These are phyloP conservation scores for Orchesellides sinensis DNA, from an alignment of 2,888 invertebrate species.

Conservation along the genomic window DNA sequence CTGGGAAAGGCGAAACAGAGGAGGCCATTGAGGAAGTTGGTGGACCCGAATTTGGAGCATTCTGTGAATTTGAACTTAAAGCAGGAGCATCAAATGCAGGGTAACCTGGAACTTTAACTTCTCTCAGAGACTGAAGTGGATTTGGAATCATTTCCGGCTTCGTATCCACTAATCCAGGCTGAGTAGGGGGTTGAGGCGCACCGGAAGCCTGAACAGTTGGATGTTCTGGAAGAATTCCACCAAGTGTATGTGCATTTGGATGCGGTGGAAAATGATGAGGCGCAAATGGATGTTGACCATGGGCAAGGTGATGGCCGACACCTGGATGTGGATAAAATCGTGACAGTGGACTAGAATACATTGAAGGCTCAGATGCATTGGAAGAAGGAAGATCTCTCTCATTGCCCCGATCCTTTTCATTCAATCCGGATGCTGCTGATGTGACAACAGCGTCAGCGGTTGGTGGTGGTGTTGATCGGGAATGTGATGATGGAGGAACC, in stretches of 20 bases:
- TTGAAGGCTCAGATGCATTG: slow-evolving; percentile 52
- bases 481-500: slow-evolving; percentile 52
- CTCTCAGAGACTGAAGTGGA: slow-evolving; percentile 87
- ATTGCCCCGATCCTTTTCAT: slow-evolving; percentile 47
- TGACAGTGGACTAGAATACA: slow-evolving; percentile 74
- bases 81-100: slow-evolving; percentile 71
- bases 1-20: slow-evolving; percentile 68
- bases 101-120: slow-evolving; percentile 84
- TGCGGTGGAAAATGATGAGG: slow-evolving; percentile 65
- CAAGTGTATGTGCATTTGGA: slow-evolving; percentile 62
- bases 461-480: slow-evolving; percentile 56
- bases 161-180: slow-evolving; percentile 49
- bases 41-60: slow-evolving; percentile 52
- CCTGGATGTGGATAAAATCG: slow-evolving; percentile 71
- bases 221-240: slow-evolving; percentile 64
- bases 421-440: slow-evolving; percentile 51
- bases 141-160: slow-evolving; percentile 78
- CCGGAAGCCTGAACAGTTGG: slow-evolving; percentile 39
- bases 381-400: slow-evolving; percentile 60
- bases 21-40: slow-evolving; percentile 54
- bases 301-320: slow-evolving; percentile 54
- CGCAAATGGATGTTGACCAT: slow-evolving; percentile 58
- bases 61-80: slow-evolving; percentile 62
- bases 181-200: slow-evolving; percentile 25
- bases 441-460: slow-evolving; percentile 72